Evolutionary conservation across 2,888 invertebrate species (phyloP).

Genomic region (Caenorhabditis uteleia): DNA sequence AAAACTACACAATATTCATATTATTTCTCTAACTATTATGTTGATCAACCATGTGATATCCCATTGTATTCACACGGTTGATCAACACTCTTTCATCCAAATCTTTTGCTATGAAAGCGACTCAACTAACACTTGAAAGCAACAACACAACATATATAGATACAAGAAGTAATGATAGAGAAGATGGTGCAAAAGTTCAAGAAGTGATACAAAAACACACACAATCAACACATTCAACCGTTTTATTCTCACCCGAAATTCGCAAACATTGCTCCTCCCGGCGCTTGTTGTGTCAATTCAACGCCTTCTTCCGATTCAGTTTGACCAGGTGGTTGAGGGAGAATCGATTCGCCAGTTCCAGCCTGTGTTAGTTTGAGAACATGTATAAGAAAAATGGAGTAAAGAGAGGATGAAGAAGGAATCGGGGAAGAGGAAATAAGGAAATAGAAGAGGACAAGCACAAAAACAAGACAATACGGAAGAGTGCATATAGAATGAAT

Average conservation of each 20-base stretch:
- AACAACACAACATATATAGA: too few relatives aligned
- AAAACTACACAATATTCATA: not conserved
- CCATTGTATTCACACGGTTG: not conserved
- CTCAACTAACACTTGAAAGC: too few relatives aligned
- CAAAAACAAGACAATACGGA: conserved; percentile 4
- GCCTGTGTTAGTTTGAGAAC: conserved; percentile 18
- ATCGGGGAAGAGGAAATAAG: too few relatives aligned
- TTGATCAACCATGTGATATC: not conserved
- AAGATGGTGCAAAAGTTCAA: too few relatives aligned
- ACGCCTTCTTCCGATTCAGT: conserved; percentile 28
- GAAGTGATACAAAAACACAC: not conserved
- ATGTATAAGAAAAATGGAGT: conserved; percentile 7
- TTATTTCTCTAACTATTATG: not conserved
- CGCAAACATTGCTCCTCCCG: conserved; percentile 54
- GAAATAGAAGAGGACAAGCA: too few relatives aligned
- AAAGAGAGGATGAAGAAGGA: not conserved
- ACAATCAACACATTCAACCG: conserved; percentile 12
- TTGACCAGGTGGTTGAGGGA: conserved; percentile 10
- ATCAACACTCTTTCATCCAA: not conserved
- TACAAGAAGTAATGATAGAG: too few relatives aligned
- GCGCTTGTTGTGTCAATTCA: conserved; percentile 44
- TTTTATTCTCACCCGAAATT: conserved; percentile 58
- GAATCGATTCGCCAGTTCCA: conserved; percentile 29
- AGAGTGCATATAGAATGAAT: not conserved
- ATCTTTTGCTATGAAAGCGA: too few relatives aligned